Evolutionary conservation across 2,113 vertebrate genomes (phyloP), one percentile per base, ranked within the genome.

Genomic region (human): DNA sequence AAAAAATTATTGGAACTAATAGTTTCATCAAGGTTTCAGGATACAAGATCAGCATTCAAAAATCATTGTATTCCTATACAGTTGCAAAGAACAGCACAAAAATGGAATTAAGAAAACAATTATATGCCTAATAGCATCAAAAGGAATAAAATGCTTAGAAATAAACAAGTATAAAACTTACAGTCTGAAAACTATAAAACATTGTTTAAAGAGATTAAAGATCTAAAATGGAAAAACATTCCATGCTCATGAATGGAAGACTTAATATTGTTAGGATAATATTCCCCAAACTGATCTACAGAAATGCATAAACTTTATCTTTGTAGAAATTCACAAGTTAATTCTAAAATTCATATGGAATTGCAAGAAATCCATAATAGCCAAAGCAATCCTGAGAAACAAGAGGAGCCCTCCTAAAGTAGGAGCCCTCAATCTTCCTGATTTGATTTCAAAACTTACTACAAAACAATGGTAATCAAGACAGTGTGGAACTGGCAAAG

Each of bases 321-420:
- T 82, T 82, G 76, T 32, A 88, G 90, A 96, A 88, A 88, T 73
- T 73, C 88, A 79, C 14, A 78, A 92, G 76, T 35, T 64, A 45
- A 88, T 92, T 82, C 45, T 66, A 75, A 96, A 95, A 88, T 45
- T n/a, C 8, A 9, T 43, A 59, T 30, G 43, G 55, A 6, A 81
- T 32, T 75, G 43, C 50, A 92, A 95, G 43, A 95, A 61, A 13
- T 5, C 13, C 14, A 87, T 11, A 73, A 92, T 0, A 64, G 55
- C 43, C 66, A 87, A 92, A 92, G 64, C 27, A 92, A 73, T 30
- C 52, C 52, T 64, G 43, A 94, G 30, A 95, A 87, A 91, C 50
- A 79, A 79, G 11, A 81, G 40, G 38, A 88, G 7, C n/a, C 87
- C 13, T 81, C 61, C 52, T 20, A 7, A 59, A 88, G 64, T 45